phyloP scores from a whole-genome alignment of 1,140 invertebrate genomes.

The Euura lappo region DNA sequence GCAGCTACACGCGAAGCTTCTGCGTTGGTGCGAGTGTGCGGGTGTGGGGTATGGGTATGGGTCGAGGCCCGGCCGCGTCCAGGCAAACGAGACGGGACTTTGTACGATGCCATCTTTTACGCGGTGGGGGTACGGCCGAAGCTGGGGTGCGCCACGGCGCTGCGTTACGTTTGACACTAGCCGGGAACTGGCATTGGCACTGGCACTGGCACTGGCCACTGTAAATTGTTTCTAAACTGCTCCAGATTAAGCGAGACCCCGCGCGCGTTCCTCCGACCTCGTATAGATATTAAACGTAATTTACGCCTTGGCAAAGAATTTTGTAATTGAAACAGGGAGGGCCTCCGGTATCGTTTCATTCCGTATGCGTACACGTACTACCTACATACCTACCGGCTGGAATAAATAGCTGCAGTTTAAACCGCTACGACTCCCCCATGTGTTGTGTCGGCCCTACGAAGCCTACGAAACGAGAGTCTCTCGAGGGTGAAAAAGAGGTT shows the following conservation, averaged over 20 bases:
- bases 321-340: background rate
- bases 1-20: background rate
- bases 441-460: too few relatives aligned
- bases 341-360: too few relatives aligned
- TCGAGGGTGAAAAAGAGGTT: too few relatives aligned
- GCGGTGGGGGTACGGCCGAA: constrained; percentile 17
- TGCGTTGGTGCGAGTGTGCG: too few relatives aligned
- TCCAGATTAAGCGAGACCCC: constrained; percentile 14
- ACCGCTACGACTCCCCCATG: background rate
- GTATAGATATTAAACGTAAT: constrained; percentile 6
- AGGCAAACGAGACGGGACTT: background rate
- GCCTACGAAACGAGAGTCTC: too few relatives aligned
- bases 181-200: constrained; percentile 21
- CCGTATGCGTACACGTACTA: too few relatives aligned
- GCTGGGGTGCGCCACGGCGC: constrained; percentile 28
- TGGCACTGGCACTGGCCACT: constrained; percentile 31
- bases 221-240: constrained; percentile 50
- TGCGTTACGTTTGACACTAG: constrained; percentile 50
- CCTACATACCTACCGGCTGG: too few relatives aligned
- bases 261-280: constrained; percentile 9
- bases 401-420: constrained; percentile 5
- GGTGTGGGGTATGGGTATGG: too few relatives aligned
- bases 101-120: constrained; percentile 43
- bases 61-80: too few relatives aligned
- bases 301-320: constrained; percentile 7